These are phyloP conservation scores for Corbicula japonica DNA, from an alignment of 2,888 invertebrate genomes.

Conservation along the genomic window DNA sequence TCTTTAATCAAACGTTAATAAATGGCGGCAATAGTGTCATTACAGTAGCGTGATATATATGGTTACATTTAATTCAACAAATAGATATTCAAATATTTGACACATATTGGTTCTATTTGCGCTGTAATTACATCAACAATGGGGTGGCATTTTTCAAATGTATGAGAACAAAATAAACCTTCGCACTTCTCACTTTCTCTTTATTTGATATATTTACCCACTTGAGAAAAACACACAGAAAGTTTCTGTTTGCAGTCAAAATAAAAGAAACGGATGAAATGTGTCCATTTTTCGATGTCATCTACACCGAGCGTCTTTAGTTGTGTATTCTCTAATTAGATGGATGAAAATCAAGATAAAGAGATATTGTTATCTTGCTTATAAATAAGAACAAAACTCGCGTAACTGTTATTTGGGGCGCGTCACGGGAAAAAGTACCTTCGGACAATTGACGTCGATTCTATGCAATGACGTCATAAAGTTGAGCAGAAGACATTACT, in stretches of 20 bases:
- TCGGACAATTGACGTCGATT: too few relatives aligned
- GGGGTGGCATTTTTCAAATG: slow-evolving; percentile 14
- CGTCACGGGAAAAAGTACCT: too few relatives aligned
- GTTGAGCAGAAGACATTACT: too few relatives aligned
- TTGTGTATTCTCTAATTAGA: too few relatives aligned
- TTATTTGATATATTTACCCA: slow-evolving; percentile 36
- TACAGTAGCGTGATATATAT: slow-evolving; percentile 16
- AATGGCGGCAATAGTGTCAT: slow-evolving; percentile 1
- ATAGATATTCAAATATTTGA: slow-evolving; percentile 52
- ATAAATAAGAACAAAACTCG: too few relatives aligned
- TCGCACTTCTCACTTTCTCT: slow-evolving; percentile 44
- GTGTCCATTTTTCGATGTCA: too few relatives aligned
- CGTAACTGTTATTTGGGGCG: too few relatives aligned
- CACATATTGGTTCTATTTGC: slow-evolving; percentile 38
- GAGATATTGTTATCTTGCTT: too few relatives aligned
- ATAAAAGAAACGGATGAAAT: slow-evolving; percentile 33
- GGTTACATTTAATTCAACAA: slow-evolving; percentile 19
- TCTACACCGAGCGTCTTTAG: too few relatives aligned
- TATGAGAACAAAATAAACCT: slow-evolving; percentile 15
- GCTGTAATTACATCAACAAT: slow-evolving; percentile 37
- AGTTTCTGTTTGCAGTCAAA: slow-evolving; percentile 51
- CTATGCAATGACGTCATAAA: too few relatives aligned
- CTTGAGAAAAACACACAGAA: slow-evolving; percentile 39
- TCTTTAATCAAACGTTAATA: slow-evolving; percentile 4
- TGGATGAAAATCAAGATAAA: too few relatives aligned